Conservation (phyloP, 53 echinoderm and acorn worm genomes). For the Zoroaster sp. region DNA sequence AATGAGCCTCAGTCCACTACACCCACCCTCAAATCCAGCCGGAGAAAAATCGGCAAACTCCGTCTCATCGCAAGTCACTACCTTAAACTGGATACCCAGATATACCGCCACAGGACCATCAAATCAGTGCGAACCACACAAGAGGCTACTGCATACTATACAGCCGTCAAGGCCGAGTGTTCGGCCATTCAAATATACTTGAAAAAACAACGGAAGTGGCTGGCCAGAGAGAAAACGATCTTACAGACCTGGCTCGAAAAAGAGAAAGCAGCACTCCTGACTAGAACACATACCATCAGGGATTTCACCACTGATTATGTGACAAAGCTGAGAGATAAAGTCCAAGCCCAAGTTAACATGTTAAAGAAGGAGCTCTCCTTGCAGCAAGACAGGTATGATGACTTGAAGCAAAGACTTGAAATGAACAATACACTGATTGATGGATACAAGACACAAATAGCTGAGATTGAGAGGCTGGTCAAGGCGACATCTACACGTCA, state of each 20-base stretch:
- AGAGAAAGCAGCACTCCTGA: neutral
- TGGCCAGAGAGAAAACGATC: neutral
- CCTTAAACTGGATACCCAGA: neutral
- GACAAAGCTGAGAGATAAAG: neutral
- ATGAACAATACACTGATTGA: neutral
- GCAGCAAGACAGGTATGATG: neutral
- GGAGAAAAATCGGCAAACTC: constrained; percentile 3
- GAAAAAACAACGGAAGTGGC: neutral
- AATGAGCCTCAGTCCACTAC: neutral
- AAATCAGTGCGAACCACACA: neutral
- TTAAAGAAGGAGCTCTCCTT: neutral
- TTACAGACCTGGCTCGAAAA: neutral
- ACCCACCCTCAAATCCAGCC: no score
- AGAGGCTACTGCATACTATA: neutral
- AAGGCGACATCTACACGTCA: neutral
- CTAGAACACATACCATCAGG: neutral
- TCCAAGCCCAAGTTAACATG: neutral
- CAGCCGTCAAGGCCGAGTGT: constrained; percentile 4
- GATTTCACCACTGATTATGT: neutral
- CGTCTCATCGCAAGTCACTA: neutral
- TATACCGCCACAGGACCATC: neutral
- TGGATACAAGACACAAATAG: neutral
- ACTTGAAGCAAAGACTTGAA: neutral
- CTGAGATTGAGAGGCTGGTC: neutral
- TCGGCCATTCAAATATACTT: neutral